Evolutionary conservation across 2,113 vertebrate genomes (phyloP), one percentile per base, ranked within the genome.

Genomic region (Varanus salvator): DNA sequence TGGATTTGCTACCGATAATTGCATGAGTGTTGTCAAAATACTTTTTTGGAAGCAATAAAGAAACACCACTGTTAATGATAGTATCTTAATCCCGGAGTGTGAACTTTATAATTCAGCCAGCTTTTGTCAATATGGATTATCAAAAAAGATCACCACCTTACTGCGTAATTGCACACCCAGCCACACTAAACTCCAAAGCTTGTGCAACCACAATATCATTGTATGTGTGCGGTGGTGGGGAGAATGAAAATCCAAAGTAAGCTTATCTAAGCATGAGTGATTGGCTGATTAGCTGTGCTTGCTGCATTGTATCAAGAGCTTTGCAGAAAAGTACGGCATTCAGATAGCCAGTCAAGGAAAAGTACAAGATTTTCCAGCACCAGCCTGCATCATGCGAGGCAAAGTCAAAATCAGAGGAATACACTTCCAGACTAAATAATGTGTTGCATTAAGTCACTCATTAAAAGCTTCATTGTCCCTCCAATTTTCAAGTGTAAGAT

Each of bases 291-390:
- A 8, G 54, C 66, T 29, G 31, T 44, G 12, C 5, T 38, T 74
- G 19, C 66, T 89, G 80, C 74, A 72, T 4, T 5, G 0, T 11
- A 29, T 80, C 83, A 90, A 87, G 5, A 15, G 81, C 76, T 87
- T 76, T 83, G n/a, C 48, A n/a, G 17, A 75, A n/a, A 88, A 52
- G 1, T 8, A 87, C 2, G 12, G 34, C 64, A 89, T 84, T 94
- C 87, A 92, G 69, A 89, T 8, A 82, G 86, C n/a, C 91, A 88
- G 81, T 34, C 75, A 89, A 23, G 85, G 76, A 71, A 85, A 90
- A 75, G 75, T 4, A 64, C 21, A 81, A 25, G 1, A 0, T 57
- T 93, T 85, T 48, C 71, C 76, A 75, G 12, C 9, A 82, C 25
- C 9, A 29, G 69, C 19, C 60, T 60, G 80, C 0, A 0, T 86